A percentile compares a stretch with the other conserved stretches of the same genome.
These are phyloP conservation scores for Dendrocopos noguchii DNA, from an alignment of 2,113 vertebrate species.

Conservation along the genomic window DNA sequence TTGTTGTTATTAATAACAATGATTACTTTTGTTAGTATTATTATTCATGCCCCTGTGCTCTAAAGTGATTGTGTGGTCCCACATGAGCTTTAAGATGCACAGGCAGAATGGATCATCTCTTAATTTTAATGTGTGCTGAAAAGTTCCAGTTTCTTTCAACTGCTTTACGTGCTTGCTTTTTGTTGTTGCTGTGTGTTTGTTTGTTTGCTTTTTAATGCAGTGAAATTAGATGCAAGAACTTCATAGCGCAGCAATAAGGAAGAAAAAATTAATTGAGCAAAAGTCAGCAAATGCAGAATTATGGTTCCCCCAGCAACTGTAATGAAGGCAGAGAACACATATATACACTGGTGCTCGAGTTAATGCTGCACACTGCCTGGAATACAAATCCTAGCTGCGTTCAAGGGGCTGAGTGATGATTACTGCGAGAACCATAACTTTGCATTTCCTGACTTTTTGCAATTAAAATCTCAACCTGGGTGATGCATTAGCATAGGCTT, in stretches of 20 bases:
- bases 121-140: neutral
- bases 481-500: conserved; percentile 73
- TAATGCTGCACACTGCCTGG: neutral
- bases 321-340: conserved; percentile 53
- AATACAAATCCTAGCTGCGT: conserved; percentile 63
- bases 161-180: neutral
- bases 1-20: neutral
- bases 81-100: neutral
- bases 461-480: conserved; percentile 74
- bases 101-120: neutral
- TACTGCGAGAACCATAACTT: conserved; percentile 63
- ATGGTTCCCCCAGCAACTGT: conserved; percentile 70
- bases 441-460: conserved; percentile 70
- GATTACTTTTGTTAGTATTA: neutral
- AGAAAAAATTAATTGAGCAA: conserved; percentile 65
- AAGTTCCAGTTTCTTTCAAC: conserved; percentile 17
- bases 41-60: neutral
- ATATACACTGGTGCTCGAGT: neutral
- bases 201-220: neutral
- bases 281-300: conserved; percentile 71
- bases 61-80: neutral
- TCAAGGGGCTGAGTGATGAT: conserved; percentile 66
- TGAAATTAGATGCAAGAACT: conserved; percentile 43
- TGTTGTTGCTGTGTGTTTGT: no score
- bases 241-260: conserved; percentile 29